A percentile compares a stretch with the other conserved stretches of the same genome.
phyloP scores from a whole-genome alignment of 2,797 vertebrate species.

The Chelon labrosus region DNA sequence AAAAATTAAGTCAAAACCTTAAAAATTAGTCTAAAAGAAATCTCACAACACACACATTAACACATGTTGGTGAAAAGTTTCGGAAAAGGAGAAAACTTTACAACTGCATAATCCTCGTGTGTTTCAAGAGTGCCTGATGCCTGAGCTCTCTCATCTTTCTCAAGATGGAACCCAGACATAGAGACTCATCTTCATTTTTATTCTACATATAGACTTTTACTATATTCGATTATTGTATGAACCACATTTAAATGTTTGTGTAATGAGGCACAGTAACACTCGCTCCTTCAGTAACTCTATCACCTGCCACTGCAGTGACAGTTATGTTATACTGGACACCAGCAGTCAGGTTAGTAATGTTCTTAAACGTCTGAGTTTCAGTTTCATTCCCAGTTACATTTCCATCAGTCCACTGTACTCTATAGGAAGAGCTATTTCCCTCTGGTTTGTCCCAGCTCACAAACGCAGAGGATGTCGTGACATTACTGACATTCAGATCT shows the following conservation, averaged over 20 bases:
- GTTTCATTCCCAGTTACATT: background rate
- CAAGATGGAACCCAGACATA: too few relatives aligned
- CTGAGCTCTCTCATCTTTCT: too few relatives aligned
- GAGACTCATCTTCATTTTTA: too few relatives aligned
- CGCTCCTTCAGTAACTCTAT: fast-evolving
- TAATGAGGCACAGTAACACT: background rate
- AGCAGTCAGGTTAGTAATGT: constrained; percentile 2
- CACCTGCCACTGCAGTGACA: constrained; percentile 38
- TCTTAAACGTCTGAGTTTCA: too few relatives aligned
- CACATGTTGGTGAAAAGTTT: too few relatives aligned
- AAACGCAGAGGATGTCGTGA: constrained; percentile 44
- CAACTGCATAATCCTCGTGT: too few relatives aligned
- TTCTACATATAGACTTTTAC: background rate
- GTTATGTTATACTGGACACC: background rate
- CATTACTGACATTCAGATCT: background rate
- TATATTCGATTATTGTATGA: background rate
- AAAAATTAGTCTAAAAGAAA: too few relatives aligned
- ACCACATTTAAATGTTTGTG: constrained; percentile 5
- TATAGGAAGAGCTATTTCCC: constrained; percentile 10
- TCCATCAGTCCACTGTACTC: background rate
- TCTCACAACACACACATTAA: too few relatives aligned
- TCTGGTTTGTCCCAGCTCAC: constrained; percentile 49
- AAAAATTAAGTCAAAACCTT: too few relatives aligned
- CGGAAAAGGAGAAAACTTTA: too few relatives aligned
- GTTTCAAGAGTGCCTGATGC: too few relatives aligned